phyloP scores from a whole-genome alignment of 2,113 vertebrate species.

The Zosterops lateralis region DNA sequence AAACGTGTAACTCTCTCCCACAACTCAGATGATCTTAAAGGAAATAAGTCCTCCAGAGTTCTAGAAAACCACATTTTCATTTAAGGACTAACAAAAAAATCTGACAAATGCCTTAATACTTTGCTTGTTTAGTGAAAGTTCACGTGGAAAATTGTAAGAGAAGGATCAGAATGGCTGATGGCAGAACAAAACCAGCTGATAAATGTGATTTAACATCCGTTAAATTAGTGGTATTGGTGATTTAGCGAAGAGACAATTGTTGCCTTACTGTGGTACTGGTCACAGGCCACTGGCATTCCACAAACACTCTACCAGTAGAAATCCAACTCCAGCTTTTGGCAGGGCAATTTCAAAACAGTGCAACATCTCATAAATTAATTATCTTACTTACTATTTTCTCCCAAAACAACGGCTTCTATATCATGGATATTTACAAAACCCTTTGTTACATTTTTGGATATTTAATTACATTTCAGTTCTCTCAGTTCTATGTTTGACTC shows the following conservation, averaged over 20 bases:
- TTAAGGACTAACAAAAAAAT: neutral
- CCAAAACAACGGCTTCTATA: neutral
- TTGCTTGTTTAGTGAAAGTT: neutral
- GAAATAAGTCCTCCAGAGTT: neutral
- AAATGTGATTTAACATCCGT: neutral
- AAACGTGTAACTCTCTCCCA: neutral
- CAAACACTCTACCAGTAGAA: neutral
- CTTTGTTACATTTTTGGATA: neutral
- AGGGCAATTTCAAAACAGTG: neutral
- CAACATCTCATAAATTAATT: neutral
- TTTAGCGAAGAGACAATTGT: slow-evolving; percentile 5
- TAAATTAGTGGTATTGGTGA: neutral
- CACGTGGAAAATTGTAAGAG: neutral
- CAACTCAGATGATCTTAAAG: slow-evolving; percentile 2
- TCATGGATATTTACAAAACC: neutral
- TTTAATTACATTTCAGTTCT: neutral
- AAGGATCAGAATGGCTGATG: neutral
- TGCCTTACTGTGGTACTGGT: neutral
- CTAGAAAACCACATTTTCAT: neutral
- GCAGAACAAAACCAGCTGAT: slow-evolving; percentile 9
- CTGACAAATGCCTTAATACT: slow-evolving; percentile 27
- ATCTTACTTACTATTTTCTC: neutral
- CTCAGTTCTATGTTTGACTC: neutral
- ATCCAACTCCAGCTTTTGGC: slow-evolving; percentile 13
- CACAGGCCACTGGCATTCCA: neutral